Percentiles rank a stretch among this genome's conserved stretches.
phyloP scores from a whole-genome alignment of 2,797 vertebrate species.

The Hoplostethus atlanticus region DNA sequence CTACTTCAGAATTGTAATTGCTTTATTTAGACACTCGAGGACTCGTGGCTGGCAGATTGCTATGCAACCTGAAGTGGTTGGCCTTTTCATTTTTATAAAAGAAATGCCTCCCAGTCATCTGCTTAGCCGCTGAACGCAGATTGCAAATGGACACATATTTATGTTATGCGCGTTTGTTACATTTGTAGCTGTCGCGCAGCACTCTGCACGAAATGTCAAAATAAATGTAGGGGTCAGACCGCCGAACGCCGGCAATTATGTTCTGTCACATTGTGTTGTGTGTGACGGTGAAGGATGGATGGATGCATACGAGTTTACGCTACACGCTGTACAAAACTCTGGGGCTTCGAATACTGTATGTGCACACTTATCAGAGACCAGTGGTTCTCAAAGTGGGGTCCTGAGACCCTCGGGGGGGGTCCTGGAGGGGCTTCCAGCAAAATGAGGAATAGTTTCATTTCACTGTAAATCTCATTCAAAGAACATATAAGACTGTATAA shows the following conservation, averaged over 20 bases:
- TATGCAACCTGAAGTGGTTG: conserved; percentile 7
- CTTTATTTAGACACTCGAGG: conserved; percentile 50
- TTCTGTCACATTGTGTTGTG: conserved; percentile 25
- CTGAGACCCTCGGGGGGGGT: too few species aligned
- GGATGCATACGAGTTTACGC: neutral
- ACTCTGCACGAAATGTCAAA: conserved; percentile 47
- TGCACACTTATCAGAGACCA: neutral
- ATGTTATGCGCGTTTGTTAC: conserved; percentile 11
- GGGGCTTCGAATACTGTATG: neutral
- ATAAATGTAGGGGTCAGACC: conserved; percentile 37
- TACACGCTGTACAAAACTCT: neutral
- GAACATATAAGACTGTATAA: too few species aligned
- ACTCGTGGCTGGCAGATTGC: conserved; percentile 28
- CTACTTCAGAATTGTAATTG: conserved; percentile 50
- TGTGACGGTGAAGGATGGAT: conserved; percentile 3
- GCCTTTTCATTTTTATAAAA: neutral
- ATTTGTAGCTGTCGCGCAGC: conserved; percentile 1
- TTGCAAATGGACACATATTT: neutral
- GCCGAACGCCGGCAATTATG: conserved; percentile 37
- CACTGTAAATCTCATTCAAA: too few species aligned
- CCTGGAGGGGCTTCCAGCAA: too few species aligned
- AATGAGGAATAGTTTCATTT: too few species aligned
- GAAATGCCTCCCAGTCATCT: conserved; percentile 12
- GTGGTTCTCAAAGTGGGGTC: too few species aligned
- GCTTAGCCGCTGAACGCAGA: neutral